Evolutionary conservation across 2,888 invertebrate genomes (phyloP), one percentile per base, ranked within the genome.

Genomic region (Drosophila algonquin): DNA sequence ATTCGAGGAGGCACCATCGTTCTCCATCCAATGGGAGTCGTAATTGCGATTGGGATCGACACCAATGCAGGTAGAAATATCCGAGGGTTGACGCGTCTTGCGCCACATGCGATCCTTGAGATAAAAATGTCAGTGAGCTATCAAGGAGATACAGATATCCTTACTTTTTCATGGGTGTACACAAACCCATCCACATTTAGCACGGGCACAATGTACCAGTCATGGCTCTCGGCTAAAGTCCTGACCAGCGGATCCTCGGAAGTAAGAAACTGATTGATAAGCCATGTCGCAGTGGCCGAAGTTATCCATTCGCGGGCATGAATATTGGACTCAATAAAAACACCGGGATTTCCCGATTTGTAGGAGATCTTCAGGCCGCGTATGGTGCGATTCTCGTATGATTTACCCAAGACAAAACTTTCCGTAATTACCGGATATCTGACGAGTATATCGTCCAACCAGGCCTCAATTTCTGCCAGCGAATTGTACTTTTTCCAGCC

Each of bases 121-220:
- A 21, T 21, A 7, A n/a, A 8, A 50, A 5, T 40, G 4, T 18
- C 10, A 50, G 12, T 8, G 1, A 18, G 5, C 5, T 18, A 3
- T 12, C 5, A 5, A n/a, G 1, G 21, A 30, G 30, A 0, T 3
- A 3, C 0, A 1, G 6, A 3, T 8, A 9, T 8, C 1, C 93
- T 92, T 91, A 96, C 95, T 64, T 90, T 91, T 9, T 93, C 93
- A 77, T 95, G 95, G 0, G 94, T 94, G 78, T 94, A 95, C 1
- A 88, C 93, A 83, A 95, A 96, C 16, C 96, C 96, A 92, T 96
- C 96, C 27, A 95, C 95, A 89, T 96, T 96, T 0, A 93, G 90
- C 1, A 95, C 94, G 0, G 96, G 96, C 63, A 96, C 93, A 68
- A 96, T 93, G 82, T 96, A 95, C 95, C 96, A 96, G 76, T 96